These are phyloP conservation scores for Myotis yumanensis DNA, from an alignment of 2,113 vertebrate species.

Conservation along the genomic window DNA sequence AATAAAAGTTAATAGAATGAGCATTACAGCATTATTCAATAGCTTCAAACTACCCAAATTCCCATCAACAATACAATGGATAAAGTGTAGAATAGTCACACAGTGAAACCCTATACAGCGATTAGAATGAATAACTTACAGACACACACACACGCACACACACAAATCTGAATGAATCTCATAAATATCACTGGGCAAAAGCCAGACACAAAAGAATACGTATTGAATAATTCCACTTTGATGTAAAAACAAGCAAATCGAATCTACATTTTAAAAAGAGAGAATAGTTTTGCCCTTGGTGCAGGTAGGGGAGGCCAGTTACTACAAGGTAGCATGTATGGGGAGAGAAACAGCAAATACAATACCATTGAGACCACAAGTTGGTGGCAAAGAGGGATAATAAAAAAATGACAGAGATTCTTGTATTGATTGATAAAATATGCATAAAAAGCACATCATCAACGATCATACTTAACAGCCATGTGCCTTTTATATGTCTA, in stretches of 20 bases:
- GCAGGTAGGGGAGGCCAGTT: background rate
- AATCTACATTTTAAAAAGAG: background rate
- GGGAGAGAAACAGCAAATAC: background rate
- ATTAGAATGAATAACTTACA: background rate
- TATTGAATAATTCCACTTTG: background rate
- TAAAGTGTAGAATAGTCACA: background rate
- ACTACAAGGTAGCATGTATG: background rate
- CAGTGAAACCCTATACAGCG: background rate
- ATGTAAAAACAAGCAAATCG: background rate
- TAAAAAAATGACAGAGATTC: background rate
- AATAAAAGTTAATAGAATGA: background rate
- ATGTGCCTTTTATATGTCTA: background rate
- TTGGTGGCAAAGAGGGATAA: background rate
- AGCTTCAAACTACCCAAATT: constrained; percentile 3
- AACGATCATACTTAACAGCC: background rate
- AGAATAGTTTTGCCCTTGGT: background rate
- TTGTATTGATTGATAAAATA: background rate
- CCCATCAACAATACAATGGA: background rate
- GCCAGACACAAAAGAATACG: background rate
- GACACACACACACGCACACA: background rate
- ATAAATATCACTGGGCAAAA: background rate
- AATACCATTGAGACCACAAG: background rate
- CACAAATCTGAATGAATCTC: background rate
- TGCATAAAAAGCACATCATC: background rate
- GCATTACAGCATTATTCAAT: background rate